A percentile compares a stretch with the other conserved stretches of the same genome.
Conservation (phyloP, 2,888 invertebrate species). For the Diogma glabrata region DNA sequence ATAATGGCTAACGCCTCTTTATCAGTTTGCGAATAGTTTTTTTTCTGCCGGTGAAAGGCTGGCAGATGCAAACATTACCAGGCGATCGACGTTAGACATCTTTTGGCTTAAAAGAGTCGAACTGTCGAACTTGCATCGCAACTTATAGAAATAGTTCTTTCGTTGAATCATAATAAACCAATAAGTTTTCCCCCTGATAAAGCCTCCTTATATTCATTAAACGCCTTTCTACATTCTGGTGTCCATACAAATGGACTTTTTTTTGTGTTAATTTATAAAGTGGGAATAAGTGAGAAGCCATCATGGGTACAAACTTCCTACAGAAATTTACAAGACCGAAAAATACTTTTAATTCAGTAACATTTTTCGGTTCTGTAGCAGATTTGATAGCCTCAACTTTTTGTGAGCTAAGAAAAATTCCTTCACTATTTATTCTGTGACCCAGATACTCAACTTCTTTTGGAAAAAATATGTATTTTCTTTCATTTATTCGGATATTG, state of each 20-base stretch:
- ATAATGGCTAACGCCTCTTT: no score
- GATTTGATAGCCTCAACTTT: background rate
- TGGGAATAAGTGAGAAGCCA: background rate
- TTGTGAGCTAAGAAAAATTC: background rate
- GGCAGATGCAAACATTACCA: background rate
- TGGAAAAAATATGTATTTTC: background rate
- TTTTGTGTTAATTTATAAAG: background rate
- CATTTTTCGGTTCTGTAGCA: background rate
- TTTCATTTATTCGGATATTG: background rate
- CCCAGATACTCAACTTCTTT: background rate
- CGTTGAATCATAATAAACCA: background rate
- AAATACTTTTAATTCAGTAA: background rate
- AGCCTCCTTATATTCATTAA: no score
- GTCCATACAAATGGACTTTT: background rate
- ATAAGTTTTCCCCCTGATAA: no score
- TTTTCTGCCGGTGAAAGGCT: background rate
- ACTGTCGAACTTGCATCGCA: background rate
- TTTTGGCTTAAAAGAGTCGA: background rate
- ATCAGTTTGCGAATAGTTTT: background rate
- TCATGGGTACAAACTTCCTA: background rate
- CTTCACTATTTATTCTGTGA: background rate
- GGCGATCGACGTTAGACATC: background rate
- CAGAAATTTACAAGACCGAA: background rate
- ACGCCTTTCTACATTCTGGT: no score
- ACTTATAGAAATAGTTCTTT: background rate